phyloP scores from a whole-genome alignment of 2,113 vertebrate species.

The Equus quagga region DNA sequence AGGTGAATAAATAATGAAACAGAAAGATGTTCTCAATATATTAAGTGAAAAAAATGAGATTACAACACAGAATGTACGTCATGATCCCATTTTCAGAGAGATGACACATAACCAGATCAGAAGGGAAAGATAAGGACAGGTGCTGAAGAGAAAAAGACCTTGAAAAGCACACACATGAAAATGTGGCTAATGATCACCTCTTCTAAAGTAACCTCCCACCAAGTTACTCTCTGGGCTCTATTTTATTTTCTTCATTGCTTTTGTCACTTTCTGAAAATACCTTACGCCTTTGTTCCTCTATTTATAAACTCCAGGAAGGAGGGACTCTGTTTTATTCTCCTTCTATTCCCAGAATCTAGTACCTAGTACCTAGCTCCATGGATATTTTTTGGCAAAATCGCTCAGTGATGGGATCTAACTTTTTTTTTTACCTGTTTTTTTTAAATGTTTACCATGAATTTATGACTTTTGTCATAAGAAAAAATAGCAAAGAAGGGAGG shows the following conservation, averaged over 20 bases:
- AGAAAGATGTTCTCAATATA: neutral
- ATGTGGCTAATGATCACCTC: neutral
- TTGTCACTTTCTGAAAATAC: neutral
- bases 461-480: neutral
- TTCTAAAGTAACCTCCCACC: neutral
- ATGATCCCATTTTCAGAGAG: neutral
- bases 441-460: neutral
- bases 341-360: neutral
- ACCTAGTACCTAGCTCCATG: neutral
- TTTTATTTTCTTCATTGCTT: neutral
- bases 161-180: neutral
- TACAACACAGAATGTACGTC: neutral
- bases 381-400: neutral
- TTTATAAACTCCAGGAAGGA: neutral
- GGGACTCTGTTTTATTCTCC: neutral
- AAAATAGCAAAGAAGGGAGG: neutral
- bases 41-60: constrained; percentile 35
- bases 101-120: neutral
- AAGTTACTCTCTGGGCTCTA: neutral
- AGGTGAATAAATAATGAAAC: constrained; percentile 50
- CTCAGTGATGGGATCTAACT: neutral
- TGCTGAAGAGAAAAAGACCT: neutral
- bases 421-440: neutral
- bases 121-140: neutral
- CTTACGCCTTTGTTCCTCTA: neutral